Base-by-base conservation (phyloP, 1,140 invertebrate genomes). In the Caerostris darwini region DNA sequence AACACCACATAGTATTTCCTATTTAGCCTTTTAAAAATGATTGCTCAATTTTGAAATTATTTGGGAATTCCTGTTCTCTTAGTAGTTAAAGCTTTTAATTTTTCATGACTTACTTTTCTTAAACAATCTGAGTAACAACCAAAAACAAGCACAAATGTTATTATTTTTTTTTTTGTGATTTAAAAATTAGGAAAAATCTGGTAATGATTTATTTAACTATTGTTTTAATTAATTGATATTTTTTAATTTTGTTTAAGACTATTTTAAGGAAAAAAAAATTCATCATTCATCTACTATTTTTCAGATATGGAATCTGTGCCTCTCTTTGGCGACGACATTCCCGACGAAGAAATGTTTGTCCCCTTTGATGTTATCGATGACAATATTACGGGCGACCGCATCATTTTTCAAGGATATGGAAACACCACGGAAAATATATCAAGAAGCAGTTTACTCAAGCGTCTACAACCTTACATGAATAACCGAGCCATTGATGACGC, bases 401-500 rank as follows among this genome's bases (percentile, higher is more conserved):
- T 94, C 14, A 0, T 94, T 3, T 5, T 94, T 7, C 53, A 14
- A 12, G 50, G 19, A 6, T 7, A 50, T n/a, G 93, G 93, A n/a
- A 94, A 94, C 17, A 14, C 57, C 0, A 94, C 77, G 3, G 93
- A 94, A 59, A 94, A 94, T 14, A 83, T 94, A 7, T 89, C 93
- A 5, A 59, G 64, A 61, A 93, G 92, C 57, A 88, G 61, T 85
- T 53, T 94, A 8, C 50, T 94, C 14, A 86, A 87, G 54, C 87
- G 92, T n/a, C 81, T 94, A 5, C 95, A 95, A 50, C 90, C 93
- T 5, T 95, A 95, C 57, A 82, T 94, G 86, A 95, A 88, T 8
- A 98, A 98, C 95, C 96, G 97, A 94, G 97, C 97, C 14, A 96
- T 98, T 34, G 97, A 97, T 94, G 97, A 97, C 94, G 96, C 97